phyloP scores from a whole-genome alignment of 2,888 invertebrate species.

The Cosmopolites sordidus region DNA sequence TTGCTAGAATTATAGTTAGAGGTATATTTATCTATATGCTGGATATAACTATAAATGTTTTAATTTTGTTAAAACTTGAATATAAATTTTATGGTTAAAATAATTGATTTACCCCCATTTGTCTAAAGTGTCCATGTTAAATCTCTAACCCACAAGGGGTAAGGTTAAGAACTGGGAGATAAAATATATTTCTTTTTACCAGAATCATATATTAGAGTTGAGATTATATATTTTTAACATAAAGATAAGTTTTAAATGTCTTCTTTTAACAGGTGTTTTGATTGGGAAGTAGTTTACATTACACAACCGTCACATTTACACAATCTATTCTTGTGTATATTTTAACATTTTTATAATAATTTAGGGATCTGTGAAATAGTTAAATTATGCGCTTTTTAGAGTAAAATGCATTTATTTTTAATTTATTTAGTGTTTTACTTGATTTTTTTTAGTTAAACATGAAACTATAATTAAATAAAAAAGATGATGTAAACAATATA shows the following conservation, averaged over 20 bases:
- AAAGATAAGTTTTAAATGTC: no score
- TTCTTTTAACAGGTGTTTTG: no score
- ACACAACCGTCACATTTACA: no score
- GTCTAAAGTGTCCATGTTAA: no score
- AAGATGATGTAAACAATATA: not conserved
- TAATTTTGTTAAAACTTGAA: not conserved
- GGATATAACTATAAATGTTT: not conserved
- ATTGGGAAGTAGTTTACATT: no score
- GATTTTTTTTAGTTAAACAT: conserved; percentile 10
- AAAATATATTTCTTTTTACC: not conserved
- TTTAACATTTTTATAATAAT: no score
- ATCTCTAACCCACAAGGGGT: no score
- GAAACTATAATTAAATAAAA: not conserved
- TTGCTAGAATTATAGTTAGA: not conserved
- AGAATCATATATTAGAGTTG: not conserved
- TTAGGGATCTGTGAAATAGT: conserved; percentile 19
- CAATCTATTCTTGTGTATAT: conserved; percentile 17
- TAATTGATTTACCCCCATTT: not conserved
- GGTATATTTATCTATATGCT: not conserved
- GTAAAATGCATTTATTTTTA: conserved; percentile 24
- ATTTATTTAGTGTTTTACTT: conserved; percentile 15
- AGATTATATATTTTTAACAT: no score
- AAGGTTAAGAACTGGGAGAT: no score
- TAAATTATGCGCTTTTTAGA: conserved; percentile 18
- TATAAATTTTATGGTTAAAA: not conserved